Conservation (phyloP, 2,113 vertebrate species). For the Ammodytes dubius region DNA sequence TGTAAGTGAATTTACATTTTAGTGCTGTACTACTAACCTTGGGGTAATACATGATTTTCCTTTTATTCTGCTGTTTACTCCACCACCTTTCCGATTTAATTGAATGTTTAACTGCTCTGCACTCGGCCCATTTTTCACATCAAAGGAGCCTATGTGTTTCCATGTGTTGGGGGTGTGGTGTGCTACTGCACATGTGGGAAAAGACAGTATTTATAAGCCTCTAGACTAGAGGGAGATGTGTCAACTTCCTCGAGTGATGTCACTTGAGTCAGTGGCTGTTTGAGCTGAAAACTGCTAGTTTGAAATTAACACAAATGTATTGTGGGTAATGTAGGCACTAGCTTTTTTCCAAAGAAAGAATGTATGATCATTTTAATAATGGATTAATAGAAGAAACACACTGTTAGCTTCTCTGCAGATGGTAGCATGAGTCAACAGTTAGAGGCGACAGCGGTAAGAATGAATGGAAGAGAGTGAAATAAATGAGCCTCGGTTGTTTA, state of each 20-base stretch:
- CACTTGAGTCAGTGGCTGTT: no score
- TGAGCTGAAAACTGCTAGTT: no score
- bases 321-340: no score
- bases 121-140: not conserved
- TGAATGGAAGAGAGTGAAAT: not conserved
- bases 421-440: slow-evolving; percentile 16
- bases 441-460: not conserved
- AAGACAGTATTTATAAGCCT: no score
- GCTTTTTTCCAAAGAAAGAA: not conserved
- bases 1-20: not conserved
- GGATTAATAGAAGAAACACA: no score
- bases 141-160: not conserved
- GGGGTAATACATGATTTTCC: not conserved
- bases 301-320: no score
- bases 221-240: no score
- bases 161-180: not conserved
- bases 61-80: not conserved
- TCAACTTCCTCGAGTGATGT: no score
- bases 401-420: not conserved
- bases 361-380: not conserved
- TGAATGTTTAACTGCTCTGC: not conserved
- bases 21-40: not conserved
- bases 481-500: not conserved
- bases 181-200: no score
- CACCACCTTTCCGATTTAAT: not conserved